These are phyloP conservation scores for Cerceris ruficornis DNA, from an alignment of 2,888 invertebrate genomes.

Conservation along the genomic window DNA sequence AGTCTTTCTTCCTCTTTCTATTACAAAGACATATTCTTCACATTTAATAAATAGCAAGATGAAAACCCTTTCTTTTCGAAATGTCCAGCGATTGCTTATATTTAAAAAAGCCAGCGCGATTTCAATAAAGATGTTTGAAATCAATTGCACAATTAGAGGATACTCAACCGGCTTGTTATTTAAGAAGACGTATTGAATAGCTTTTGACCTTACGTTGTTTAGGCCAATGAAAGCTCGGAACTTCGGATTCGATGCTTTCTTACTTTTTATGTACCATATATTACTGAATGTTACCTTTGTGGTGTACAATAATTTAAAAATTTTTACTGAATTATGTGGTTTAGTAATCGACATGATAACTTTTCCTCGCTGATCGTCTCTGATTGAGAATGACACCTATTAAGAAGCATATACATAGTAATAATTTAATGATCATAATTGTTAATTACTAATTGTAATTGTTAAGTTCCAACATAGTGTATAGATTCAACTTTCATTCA, in stretches of 20 bases:
- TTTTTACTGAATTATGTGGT: slow-evolving; percentile 58
- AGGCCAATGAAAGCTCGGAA: slow-evolving; percentile 67
- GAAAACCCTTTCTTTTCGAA: slow-evolving; percentile 21
- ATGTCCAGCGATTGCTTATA: background rate
- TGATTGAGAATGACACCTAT: slow-evolving; percentile 85
- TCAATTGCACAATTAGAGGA: slow-evolving; percentile 40
- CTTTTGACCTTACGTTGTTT: slow-evolving; percentile 28
- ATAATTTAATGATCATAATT: background rate
- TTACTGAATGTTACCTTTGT: slow-evolving; percentile 26
- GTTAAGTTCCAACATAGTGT: background rate
- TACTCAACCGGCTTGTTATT: slow-evolving; percentile 65
- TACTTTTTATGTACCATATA: slow-evolving; percentile 53
- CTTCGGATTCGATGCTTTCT: slow-evolving; percentile 14
- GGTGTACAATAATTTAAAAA: slow-evolving; percentile 65
- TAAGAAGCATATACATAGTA: slow-evolving; percentile 1
- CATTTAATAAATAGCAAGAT: slow-evolving; percentile 49
- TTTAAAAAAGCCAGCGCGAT: background rate
- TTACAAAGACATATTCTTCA: slow-evolving; percentile 19
- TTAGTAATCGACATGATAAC: slow-evolving; percentile 81
- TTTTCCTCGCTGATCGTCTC: slow-evolving; percentile 86
- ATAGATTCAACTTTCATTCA: slow-evolving; percentile 67
- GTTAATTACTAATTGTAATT: background rate
- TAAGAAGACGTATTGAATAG: slow-evolving; percentile 60
- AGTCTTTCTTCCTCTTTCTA: slow-evolving; percentile 25
- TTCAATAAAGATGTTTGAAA: slow-evolving; percentile 25